Conservation (phyloP, 2,113 vertebrate genomes). For the Sinocyclocheilus anshuiensis region DNA sequence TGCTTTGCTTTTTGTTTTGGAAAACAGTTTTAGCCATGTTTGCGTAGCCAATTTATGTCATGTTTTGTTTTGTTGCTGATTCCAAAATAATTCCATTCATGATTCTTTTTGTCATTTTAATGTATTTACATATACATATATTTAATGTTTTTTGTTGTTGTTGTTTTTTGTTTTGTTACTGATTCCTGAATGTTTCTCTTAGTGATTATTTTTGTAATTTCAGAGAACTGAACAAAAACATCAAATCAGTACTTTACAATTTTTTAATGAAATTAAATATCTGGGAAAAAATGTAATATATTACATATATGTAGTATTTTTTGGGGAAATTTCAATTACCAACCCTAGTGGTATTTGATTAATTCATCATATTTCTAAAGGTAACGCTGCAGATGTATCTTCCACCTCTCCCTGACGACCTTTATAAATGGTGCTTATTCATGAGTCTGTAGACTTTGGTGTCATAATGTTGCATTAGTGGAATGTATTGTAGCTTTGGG, state of each 20-base stretch:
- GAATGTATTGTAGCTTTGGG: slow-evolving; percentile 29
- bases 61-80: no score
- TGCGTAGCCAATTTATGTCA: no score
- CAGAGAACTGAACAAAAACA: background rate
- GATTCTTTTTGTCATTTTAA: no score
- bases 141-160: no score
- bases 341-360: background rate
- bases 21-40: no score
- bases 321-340: background rate
- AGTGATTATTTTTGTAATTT: background rate
- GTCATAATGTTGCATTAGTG: slow-evolving; percentile 33
- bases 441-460: slow-evolving; percentile 6
- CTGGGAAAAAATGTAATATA: no score
- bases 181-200: no score
- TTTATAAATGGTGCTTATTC: slow-evolving; percentile 24
- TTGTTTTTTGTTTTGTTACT: no score
- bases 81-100: no score
- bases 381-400: background rate
- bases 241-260: background rate
- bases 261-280: no score
- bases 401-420: background rate
- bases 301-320: background rate
- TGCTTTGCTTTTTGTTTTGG: no score
- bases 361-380: background rate
- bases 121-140: no score